A percentile compares a stretch with the other conserved stretches of the same genome.
Conservation (phyloP, 1,140 invertebrate genomes). For the Mylabris phalerata region DNA sequence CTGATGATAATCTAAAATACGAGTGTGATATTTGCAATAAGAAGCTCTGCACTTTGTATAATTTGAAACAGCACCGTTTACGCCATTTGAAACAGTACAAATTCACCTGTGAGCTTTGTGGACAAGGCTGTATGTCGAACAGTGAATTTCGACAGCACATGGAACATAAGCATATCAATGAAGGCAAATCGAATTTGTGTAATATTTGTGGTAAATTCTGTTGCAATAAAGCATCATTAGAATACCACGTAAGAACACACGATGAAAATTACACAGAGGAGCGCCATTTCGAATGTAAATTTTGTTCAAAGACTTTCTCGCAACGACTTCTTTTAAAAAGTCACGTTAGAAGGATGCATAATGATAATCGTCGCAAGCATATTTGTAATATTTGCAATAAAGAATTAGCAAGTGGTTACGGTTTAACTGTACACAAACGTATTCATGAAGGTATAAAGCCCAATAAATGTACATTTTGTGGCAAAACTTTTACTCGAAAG, state of each 20-base stretch:
- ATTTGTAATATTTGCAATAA: slow-evolving; percentile 31
- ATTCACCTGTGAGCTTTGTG: slow-evolving; percentile 28
- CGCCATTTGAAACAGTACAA: slow-evolving; percentile 50
- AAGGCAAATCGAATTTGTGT: slow-evolving; percentile 19
- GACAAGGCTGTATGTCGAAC: slow-evolving; percentile 33
- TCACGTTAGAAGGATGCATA: background rate
- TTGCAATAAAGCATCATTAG: slow-evolving; percentile 30
- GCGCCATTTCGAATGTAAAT: background rate
- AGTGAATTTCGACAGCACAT: slow-evolving; percentile 32
- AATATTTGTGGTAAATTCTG: slow-evolving; percentile 30
- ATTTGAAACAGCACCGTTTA: slow-evolving; percentile 58
- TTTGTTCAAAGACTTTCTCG: background rate
- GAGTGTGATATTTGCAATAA: slow-evolving; percentile 43
- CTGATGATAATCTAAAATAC: slow-evolving; percentile 30
- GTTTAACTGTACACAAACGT: too few species aligned
- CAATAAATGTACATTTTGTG: too few species aligned
- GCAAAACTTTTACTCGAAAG: too few species aligned
- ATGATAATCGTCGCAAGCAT: slow-evolving; percentile 19
- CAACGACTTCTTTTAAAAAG: background rate
- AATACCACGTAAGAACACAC: slow-evolving; percentile 29
- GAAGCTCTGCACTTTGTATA: slow-evolving; percentile 59
- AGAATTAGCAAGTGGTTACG: too few species aligned
- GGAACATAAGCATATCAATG: slow-evolving; percentile 23
- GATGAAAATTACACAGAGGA: slow-evolving; percentile 7
- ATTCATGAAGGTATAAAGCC: too few species aligned